Percentiles rank a stretch among this genome's conserved stretches.
Conservation (phyloP, 2,113 vertebrate species). For the Pheucticus melanocephalus region DNA sequence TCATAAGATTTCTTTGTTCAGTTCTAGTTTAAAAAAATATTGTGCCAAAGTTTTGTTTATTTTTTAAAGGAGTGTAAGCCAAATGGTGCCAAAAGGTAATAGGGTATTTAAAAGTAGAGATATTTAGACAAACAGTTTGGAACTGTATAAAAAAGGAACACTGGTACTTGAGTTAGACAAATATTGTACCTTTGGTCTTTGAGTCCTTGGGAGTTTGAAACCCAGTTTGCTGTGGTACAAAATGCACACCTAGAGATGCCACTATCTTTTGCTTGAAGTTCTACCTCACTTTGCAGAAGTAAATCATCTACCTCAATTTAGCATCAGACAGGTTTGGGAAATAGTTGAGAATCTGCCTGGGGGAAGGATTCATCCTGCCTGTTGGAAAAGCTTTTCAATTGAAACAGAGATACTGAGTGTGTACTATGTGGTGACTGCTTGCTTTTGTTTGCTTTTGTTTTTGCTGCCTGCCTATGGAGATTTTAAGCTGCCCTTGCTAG, state of each 20-base stretch:
- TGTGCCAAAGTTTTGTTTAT: slow-evolving; percentile 74
- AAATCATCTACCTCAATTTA: slow-evolving; percentile 73
- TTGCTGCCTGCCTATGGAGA: slow-evolving; percentile 45
- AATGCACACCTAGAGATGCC: slow-evolving; percentile 56
- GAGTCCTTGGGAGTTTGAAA: slow-evolving; percentile 33
- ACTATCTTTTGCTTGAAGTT: slow-evolving; percentile 51
- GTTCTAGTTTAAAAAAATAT: slow-evolving; percentile 37
- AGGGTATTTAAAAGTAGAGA: slow-evolving; percentile 64
- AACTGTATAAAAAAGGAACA: slow-evolving; percentile 71
- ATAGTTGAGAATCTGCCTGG: slow-evolving; percentile 21
- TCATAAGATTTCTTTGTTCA: slow-evolving; percentile 45
- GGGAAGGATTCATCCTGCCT: slow-evolving; percentile 23
- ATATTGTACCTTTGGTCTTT: slow-evolving; percentile 17
- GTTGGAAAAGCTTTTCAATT: not conserved
- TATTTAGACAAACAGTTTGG: slow-evolving; percentile 72
- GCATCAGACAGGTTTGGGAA: slow-evolving; percentile 46
- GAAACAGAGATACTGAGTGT: not conserved
- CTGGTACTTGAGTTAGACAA: slow-evolving; percentile 56
- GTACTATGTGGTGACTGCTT: slow-evolving; percentile 1
- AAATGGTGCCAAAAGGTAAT: slow-evolving; percentile 75
- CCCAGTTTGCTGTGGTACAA: slow-evolving; percentile 52
- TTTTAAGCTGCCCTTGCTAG: slow-evolving; percentile 8
- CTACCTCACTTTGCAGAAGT: slow-evolving; percentile 73
- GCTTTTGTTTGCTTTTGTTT: slow-evolving; percentile 3
- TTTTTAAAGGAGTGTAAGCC: slow-evolving; percentile 63